Evolutionary conservation across 2,797 vertebrate genomes (phyloP).

Genomic region (Danio jaintianensis): DNA sequence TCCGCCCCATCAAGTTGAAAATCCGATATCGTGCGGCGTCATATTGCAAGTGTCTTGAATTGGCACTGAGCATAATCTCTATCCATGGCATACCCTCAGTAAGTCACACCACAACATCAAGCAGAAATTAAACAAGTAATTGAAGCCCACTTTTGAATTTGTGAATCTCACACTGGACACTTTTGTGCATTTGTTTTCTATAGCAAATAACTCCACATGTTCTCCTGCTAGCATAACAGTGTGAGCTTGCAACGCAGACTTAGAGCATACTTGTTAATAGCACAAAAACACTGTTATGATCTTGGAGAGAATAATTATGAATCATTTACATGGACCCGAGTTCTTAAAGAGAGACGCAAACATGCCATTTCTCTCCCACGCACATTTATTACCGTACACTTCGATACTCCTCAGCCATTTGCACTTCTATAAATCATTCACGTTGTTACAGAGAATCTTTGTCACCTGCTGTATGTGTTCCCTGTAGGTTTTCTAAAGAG

Average conservation of each 20-base stretch:
- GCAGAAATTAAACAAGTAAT: not conserved
- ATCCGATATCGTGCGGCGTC: not conserved
- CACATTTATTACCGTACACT: not conserved
- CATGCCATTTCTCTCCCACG: constrained; percentile 9
- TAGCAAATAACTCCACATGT: not conserved
- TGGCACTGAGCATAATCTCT: not conserved
- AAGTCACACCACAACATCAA: not conserved
- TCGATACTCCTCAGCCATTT: constrained; percentile 47
- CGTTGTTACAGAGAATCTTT: constrained; percentile 30
- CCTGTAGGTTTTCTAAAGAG: constrained; percentile 16
- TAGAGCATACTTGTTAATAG: not conserved
- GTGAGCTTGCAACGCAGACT: not conserved
- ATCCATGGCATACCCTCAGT: not conserved
- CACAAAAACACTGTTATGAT: constrained; percentile 7
- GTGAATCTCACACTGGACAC: not conserved
- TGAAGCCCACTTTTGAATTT: constrained; percentile 1
- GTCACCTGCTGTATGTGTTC: constrained; percentile 25
- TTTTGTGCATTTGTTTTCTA: not conserved
- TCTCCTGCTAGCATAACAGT: not conserved
- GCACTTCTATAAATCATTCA: constrained; percentile 49
- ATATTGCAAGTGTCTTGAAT: not conserved
- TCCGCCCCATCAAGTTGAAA: not conserved
- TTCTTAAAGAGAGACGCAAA: constrained; percentile 56
- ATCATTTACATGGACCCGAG: constrained; percentile 44
- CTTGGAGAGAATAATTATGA: constrained; percentile 58